These are phyloP conservation scores for Anastrepha obliqua DNA, from an alignment of 1,140 invertebrate genomes.

Conservation along the genomic window DNA sequence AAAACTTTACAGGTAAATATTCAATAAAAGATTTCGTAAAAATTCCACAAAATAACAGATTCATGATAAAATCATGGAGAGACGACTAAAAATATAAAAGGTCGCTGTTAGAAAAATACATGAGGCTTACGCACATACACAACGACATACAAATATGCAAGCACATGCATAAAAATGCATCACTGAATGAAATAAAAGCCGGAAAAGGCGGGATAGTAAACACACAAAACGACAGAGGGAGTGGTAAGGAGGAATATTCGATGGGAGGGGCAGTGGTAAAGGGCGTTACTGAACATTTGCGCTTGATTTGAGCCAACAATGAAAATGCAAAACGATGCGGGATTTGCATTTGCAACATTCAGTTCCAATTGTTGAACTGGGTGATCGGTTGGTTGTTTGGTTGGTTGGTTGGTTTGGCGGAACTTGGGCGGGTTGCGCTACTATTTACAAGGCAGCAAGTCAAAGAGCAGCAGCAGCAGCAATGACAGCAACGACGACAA, in stretches of 20 bases:
- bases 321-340: conserved; percentile 31
- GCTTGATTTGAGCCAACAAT: conserved; percentile 40
- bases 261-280: neutral
- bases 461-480: neutral
- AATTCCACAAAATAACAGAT: too few species aligned
- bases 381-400: neutral
- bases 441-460: conserved; percentile 16
- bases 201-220: conserved; percentile 5
- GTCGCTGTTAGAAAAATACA: too few species aligned
- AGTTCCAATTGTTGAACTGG: conserved; percentile 15
- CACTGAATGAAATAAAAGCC: conserved; percentile 30
- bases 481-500: conserved; percentile 24
- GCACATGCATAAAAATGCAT: neutral
- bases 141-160: neutral
- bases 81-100: too few species aligned
- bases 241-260: too few species aligned
- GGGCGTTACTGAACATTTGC: conserved; percentile 35
- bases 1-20: too few species aligned
- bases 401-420: neutral
- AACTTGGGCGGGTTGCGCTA: neutral
- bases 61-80: too few species aligned
- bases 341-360: conserved; percentile 39
- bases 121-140: too few species aligned
- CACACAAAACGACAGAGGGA: neutral
- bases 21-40: too few species aligned